Evolutionary conservation across 2,888 invertebrate species (phyloP), one percentile per base, ranked within the genome.

Genomic region (Apantesis nais): DNA sequence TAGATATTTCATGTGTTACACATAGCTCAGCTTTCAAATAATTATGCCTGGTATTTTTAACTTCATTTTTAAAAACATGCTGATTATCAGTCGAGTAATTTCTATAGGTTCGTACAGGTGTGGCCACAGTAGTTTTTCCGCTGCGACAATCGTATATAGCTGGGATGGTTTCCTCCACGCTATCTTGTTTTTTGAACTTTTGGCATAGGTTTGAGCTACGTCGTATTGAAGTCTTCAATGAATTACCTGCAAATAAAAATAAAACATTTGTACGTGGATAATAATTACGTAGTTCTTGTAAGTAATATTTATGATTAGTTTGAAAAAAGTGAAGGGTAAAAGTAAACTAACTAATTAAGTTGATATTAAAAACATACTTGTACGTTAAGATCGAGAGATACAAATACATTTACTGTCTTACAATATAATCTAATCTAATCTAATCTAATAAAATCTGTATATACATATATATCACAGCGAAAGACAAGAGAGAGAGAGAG

Each of bases 141-240:
- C 79, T 81, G 65, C 77, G 80, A n/a, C 78, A 82, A 4, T 79
- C 68, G 48, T 85, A 79, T 4, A 81, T 71, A 0, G 79, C 76
- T 0, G 83, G 75, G 19, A 77, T 62, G 39, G 67, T 73, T 19
- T 58, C 75, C 25, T 81, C 76, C 9, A 58, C 76, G 19, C 71
- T 72, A 55, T 79, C 73, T n/a, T 77, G 79, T 48, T 72, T 70
- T 55, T 75, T 80, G 37, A 72, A 71, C 62, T 77, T 83, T 70
- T 71, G 74, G 25, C 76, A 81, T 11, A 62, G 55, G 29, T 77
- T 75, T 3, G 79, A 81, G 67, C 91, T 84, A 71, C 87, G 86
- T 86, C 90, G 83, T 75, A 88, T 65, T 80, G 89, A 83, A 86
- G 88, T 86, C 80, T 91, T 78, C 22, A 73, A 58, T 22, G 84